Percentiles rank a stretch among this genome's conserved stretches.
These are phyloP conservation scores for Carcinoscorpius rotundicauda DNA, from an alignment of 1,140 invertebrate species.

Conservation along the genomic window DNA sequence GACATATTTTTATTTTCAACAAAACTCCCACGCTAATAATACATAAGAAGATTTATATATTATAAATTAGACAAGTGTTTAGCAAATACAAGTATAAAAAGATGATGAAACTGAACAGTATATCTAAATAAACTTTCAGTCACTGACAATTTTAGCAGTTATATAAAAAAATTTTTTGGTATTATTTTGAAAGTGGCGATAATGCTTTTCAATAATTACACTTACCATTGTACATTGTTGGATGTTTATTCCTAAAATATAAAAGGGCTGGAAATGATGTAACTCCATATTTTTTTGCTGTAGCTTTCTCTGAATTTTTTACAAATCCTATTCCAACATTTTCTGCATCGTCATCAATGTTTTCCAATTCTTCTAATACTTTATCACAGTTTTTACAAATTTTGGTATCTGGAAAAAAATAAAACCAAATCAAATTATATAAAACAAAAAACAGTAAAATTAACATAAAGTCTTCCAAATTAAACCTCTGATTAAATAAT, in stretches of 20 bases:
- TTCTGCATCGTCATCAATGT: conserved; percentile 89
- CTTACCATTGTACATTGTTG: conserved; percentile 22
- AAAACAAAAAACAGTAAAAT: background rate
- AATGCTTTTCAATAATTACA: too few species aligned
- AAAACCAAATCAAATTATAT: background rate
- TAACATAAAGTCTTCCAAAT: background rate
- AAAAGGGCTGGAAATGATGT: conserved; percentile 86
- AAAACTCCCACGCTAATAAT: too few species aligned
- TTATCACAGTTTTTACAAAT: conserved; percentile 71
- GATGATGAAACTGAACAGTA: too few species aligned
- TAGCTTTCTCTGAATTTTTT: conserved; percentile 88
- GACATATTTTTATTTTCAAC: too few species aligned
- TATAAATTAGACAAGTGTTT: too few species aligned
- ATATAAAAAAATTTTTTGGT: too few species aligned
- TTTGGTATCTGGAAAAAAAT: conserved; percentile 34
- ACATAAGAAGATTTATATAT: too few species aligned
- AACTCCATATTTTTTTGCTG: conserved; percentile 88
- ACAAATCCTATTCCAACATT: conserved; percentile 87
- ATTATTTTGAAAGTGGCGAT: too few species aligned
- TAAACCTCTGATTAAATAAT: background rate
- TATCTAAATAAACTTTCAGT: too few species aligned
- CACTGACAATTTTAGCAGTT: too few species aligned
- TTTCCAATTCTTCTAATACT: conserved; percentile 81
- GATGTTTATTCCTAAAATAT: conserved; percentile 75
- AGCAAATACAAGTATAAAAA: too few species aligned